Evolutionary conservation across 2,797 vertebrate genomes (phyloP).

Genomic region (Lateolabrax maculatus): DNA sequence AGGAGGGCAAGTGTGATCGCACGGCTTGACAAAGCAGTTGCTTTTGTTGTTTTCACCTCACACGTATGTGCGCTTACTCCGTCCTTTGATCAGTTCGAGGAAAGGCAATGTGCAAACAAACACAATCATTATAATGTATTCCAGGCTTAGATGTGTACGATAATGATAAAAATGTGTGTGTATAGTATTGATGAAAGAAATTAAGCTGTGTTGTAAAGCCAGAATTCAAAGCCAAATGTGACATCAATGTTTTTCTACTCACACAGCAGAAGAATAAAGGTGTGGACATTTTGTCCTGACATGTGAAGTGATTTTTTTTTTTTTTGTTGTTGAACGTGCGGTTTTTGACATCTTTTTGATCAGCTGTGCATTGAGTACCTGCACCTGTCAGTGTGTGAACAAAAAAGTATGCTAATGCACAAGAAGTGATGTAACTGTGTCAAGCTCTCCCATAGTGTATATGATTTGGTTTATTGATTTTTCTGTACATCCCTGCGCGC

Average conservation of each 20-base stretch:
- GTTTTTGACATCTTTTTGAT: constrained; percentile 15
- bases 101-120: constrained; percentile 59
- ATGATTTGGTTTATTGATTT: constrained; percentile 75
- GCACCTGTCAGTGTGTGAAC: constrained; percentile 27
- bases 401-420: constrained; percentile 32
- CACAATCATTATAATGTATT: constrained; percentile 39
- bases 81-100: constrained; percentile 63
- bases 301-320: not conserved
- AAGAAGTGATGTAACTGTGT: constrained; percentile 38
- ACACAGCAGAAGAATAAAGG: constrained; percentile 1
- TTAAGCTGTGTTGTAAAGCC: constrained; percentile 21
- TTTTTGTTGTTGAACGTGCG: not conserved
- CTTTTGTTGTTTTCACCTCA: constrained; percentile 53
- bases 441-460: constrained; percentile 22
- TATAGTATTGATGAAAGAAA: constrained; percentile 43
- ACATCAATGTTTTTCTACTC: constrained; percentile 37
- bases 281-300: constrained; percentile 34
- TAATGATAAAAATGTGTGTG: constrained; percentile 44
- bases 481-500: constrained; percentile 23
- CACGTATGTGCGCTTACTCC: constrained; percentile 36
- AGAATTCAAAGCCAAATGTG: constrained; percentile 27
- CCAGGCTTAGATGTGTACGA: constrained; percentile 48
- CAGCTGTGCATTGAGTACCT: constrained; percentile 1
- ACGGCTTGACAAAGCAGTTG: constrained; percentile 62
- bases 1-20: constrained; percentile 56